Evolutionary conservation across 2,888 invertebrate species (phyloP).

Genomic region (Chloroclystis v-ata): DNA sequence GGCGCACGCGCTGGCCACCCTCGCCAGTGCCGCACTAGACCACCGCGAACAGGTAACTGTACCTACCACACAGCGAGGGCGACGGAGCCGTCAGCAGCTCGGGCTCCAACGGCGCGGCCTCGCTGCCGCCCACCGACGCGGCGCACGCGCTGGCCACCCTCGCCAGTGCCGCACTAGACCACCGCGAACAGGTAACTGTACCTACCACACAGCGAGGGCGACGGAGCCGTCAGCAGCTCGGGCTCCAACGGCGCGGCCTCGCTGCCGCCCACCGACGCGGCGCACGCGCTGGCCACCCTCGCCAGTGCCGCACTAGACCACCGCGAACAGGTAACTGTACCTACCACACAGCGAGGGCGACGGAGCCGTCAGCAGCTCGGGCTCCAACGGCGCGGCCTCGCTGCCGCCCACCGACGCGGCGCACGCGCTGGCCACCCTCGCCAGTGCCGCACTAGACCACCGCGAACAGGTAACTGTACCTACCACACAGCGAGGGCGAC

Average conservation of each 20-base stretch:
- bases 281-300: slow-evolving; percentile 84
- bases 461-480: slow-evolving; percentile 54
- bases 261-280: slow-evolving; percentile 73
- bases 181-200: slow-evolving; percentile 56
- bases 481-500: slow-evolving; percentile 38
- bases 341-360: slow-evolving; percentile 38
- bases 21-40: slow-evolving; percentile 84
- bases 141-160: slow-evolving; percentile 84
- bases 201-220: slow-evolving; percentile 35
- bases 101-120: slow-evolving; percentile 53
- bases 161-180: slow-evolving; percentile 83
- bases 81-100: slow-evolving; percentile 56
- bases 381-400: slow-evolving; percentile 54
- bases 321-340: slow-evolving; percentile 53
- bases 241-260: slow-evolving; percentile 56
- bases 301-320: slow-evolving; percentile 83
- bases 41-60: slow-evolving; percentile 60
- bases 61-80: slow-evolving; percentile 31
- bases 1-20: slow-evolving; percentile 83
- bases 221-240: slow-evolving; percentile 54
- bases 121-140: slow-evolving; percentile 72
- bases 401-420: slow-evolving; percentile 75
- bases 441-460: slow-evolving; percentile 82
- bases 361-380: slow-evolving; percentile 54
- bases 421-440: slow-evolving; percentile 84